A percentile compares a stretch with the other conserved stretches of the same genome.
Evolutionary conservation across 2,888 invertebrate genomes (phyloP).

Genomic region (Hirtodrosophila alboralis): DNA sequence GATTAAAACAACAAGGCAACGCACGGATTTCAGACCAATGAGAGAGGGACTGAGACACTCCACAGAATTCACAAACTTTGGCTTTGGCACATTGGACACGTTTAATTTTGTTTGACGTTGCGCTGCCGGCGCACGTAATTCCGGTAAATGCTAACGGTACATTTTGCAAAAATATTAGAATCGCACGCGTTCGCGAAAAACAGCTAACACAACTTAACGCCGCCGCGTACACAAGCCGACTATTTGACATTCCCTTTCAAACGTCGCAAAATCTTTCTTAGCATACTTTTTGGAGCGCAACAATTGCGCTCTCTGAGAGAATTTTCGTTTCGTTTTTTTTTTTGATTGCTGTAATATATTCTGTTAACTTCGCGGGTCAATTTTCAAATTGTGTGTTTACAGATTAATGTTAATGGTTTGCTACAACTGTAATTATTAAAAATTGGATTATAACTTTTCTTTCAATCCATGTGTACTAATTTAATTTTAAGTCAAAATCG

Average conservation of each 20-base stretch:
- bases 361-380: too few relatives aligned
- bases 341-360: too few relatives aligned
- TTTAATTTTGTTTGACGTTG: conserved; percentile 29
- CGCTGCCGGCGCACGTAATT: conserved; percentile 49
- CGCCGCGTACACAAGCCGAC: conserved; percentile 40
- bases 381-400: conserved; percentile 2
- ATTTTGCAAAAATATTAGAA: conserved; percentile 5
- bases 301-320: conserved; percentile 9
- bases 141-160: conserved; percentile 32
- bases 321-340: too few relatives aligned
- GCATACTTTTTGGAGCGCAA: conserved; percentile 36
- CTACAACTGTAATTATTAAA: too few relatives aligned
- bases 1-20: conserved; percentile 39
- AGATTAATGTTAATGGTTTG: too few relatives aligned
- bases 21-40: background rate
- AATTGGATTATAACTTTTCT: too few relatives aligned
- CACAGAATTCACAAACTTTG: too few relatives aligned
- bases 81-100: conserved; percentile 37
- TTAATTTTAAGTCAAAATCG: too few relatives aligned
- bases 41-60: background rate
- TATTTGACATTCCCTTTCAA: conserved; percentile 9
- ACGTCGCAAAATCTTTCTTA: background rate
- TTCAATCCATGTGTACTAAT: too few relatives aligned
- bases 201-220: conserved; percentile 15
- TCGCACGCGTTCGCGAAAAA: background rate